Conservation (phyloP, 2,113 vertebrate species). For the Ammodytes dubius region DNA sequence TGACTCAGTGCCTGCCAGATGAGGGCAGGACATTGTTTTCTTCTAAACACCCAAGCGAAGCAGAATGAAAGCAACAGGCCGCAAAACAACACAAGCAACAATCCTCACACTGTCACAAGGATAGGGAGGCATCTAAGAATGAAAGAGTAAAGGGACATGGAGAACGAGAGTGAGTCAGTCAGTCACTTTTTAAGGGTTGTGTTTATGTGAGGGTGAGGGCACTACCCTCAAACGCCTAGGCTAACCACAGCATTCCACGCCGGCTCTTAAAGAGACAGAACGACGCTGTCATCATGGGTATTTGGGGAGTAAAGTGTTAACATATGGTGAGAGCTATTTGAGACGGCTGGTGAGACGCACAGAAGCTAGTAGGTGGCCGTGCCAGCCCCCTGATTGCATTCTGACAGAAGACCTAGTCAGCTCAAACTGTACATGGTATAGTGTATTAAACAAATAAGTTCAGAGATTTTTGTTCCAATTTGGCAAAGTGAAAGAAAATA, state of each 20-base stretch:
- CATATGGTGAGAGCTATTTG: constrained; percentile 72
- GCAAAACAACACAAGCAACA: constrained; percentile 6
- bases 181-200: constrained; percentile 68
- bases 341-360: constrained; percentile 58
- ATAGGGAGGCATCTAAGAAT: constrained; percentile 32
- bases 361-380: constrained; percentile 67
- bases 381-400: constrained; percentile 41
- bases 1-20: constrained; percentile 41
- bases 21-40: constrained; percentile 18
- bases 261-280: constrained; percentile 82
- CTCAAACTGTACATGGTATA: neutral
- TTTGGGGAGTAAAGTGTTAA: constrained; percentile 80
- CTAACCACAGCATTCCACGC: constrained; percentile 83
- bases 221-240: constrained; percentile 81
- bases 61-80: constrained; percentile 5
- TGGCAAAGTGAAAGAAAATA: neutral
- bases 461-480: neutral
- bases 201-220: constrained; percentile 81
- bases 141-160: constrained; percentile 41
- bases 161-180: constrained; percentile 63
- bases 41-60: neutral
- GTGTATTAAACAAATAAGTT: neutral
- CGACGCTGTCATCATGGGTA: constrained; percentile 72
- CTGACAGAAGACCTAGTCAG: constrained; percentile 8
- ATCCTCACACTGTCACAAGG: constrained; percentile 1